Evolutionary conservation across 2,888 invertebrate genomes (phyloP).

Genomic region (Acrobasis repandana): DNA sequence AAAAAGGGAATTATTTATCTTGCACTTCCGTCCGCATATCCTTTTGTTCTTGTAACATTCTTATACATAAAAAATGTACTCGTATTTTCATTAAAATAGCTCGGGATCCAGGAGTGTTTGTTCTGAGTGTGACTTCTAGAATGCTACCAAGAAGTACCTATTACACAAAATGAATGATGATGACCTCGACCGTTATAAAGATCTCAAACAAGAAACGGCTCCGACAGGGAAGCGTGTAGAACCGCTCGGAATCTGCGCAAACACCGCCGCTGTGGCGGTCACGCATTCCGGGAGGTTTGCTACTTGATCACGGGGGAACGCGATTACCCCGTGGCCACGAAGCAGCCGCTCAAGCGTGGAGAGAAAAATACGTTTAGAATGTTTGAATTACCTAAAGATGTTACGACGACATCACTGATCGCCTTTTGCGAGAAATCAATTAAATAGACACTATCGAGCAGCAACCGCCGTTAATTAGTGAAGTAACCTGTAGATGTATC

Average conservation of each 20-base stretch:
- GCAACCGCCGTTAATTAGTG: too few relatives aligned
- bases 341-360: too few relatives aligned
- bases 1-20: conserved; percentile 6
- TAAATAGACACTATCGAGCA: too few relatives aligned
- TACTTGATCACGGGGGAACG: conserved; percentile 33
- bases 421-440: too few relatives aligned
- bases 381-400: too few relatives aligned
- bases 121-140: neutral
- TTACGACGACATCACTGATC: too few relatives aligned
- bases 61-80: too few relatives aligned
- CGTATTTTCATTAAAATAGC: neutral
- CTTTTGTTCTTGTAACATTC: neutral
- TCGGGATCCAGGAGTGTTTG: neutral
- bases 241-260: conserved; percentile 37
- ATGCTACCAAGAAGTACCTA: conserved; percentile 5
- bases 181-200: conserved; percentile 22
- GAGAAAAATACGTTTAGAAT: too few relatives aligned
- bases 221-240: conserved; percentile 45
- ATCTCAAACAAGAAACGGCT: conserved; percentile 27
- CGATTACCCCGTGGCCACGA: too few relatives aligned
- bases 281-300: conserved; percentile 24
- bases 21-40: conserved; percentile 3
- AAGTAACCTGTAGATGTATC: too few relatives aligned
- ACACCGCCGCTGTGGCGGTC: conserved; percentile 21
- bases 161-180: conserved; percentile 12